A percentile compares a stretch with the other conserved stretches of the same genome.
These are phyloP conservation scores for Leucoraja erinaceus DNA, from an alignment of 2,113 vertebrate genomes.

Conservation along the genomic window DNA sequence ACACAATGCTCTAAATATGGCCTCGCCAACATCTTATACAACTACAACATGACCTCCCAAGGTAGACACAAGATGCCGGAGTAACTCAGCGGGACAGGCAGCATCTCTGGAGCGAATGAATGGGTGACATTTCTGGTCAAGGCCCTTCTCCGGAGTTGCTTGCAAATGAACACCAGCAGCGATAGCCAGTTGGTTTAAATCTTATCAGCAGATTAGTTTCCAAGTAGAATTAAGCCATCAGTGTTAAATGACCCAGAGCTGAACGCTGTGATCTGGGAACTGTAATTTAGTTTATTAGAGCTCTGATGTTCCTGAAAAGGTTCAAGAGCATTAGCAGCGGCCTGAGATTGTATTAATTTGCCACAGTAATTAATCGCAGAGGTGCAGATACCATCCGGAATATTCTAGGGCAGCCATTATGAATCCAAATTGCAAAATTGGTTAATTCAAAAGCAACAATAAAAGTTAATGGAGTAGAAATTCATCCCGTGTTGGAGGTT, in stretches of 20 bases:
- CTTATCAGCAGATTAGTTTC: background rate
- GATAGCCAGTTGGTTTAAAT: background rate
- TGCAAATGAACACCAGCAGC: background rate
- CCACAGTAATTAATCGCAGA: background rate
- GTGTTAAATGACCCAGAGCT: background rate
- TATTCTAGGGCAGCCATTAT: background rate
- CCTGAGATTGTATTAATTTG: slow-evolving; percentile 2
- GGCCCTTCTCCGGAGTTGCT: background rate
- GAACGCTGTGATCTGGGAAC: background rate
- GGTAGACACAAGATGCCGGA: too few relatives aligned
- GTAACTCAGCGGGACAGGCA: too few relatives aligned
- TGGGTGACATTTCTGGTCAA: too few relatives aligned
- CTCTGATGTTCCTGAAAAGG: background rate
- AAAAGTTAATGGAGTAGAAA: background rate
- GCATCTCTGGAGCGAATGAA: too few relatives aligned
- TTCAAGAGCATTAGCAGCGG: background rate
- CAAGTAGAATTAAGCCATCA: background rate
- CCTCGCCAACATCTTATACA: too few relatives aligned
- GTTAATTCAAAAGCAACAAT: background rate
- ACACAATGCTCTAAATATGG: too few relatives aligned
- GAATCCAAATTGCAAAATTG: background rate
- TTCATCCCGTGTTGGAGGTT: too few relatives aligned
- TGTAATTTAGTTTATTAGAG: background rate
- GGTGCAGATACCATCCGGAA: background rate
- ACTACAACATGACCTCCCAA: too few relatives aligned